phyloP scores from a whole-genome alignment of 2,797 vertebrate species.

The Nothura maculosa region DNA sequence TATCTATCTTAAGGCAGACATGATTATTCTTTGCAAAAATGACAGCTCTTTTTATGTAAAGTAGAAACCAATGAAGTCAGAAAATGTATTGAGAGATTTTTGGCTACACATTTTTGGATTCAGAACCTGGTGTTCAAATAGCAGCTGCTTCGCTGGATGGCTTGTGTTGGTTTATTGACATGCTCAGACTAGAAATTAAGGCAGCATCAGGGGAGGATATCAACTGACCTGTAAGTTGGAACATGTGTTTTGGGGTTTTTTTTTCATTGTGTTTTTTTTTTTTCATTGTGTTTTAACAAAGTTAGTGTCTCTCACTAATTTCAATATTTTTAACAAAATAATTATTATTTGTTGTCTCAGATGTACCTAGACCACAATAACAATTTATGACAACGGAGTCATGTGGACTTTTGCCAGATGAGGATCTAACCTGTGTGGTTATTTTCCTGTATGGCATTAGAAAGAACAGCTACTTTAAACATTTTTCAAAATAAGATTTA shows the following conservation, averaged over 20 bases:
- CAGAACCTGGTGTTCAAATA: background rate
- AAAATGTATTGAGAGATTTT: slow-evolving; percentile 44
- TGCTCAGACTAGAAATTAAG: slow-evolving; percentile 9
- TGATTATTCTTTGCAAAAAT: slow-evolving; percentile 30
- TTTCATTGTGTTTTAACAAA: background rate
- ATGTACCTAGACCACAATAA: background rate
- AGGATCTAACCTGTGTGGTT: background rate
- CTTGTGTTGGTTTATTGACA: slow-evolving; percentile 51
- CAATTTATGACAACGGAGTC: slow-evolving; percentile 17
- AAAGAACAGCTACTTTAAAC: slow-evolving; percentile 11
- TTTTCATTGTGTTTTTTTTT: background rate
- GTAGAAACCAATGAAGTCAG: slow-evolving; percentile 45
- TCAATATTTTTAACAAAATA: slow-evolving; percentile 21
- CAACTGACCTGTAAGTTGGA: slow-evolving; percentile 54
- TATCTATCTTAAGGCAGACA: slow-evolving; percentile 28
- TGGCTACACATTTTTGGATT: background rate
- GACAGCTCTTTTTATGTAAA: slow-evolving; percentile 19
- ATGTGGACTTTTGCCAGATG: background rate
- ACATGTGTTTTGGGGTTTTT: slow-evolving; percentile 50
- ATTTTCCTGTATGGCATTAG: background rate
- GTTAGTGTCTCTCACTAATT: slow-evolving; percentile 5
- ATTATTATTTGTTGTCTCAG: background rate
- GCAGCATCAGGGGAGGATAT: slow-evolving; percentile 45
- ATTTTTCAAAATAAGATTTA: slow-evolving; percentile 31
- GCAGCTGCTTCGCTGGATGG: background rate